phyloP scores from a whole-genome alignment of 2,113 vertebrate species.

The Podarcis cretensis region DNA sequence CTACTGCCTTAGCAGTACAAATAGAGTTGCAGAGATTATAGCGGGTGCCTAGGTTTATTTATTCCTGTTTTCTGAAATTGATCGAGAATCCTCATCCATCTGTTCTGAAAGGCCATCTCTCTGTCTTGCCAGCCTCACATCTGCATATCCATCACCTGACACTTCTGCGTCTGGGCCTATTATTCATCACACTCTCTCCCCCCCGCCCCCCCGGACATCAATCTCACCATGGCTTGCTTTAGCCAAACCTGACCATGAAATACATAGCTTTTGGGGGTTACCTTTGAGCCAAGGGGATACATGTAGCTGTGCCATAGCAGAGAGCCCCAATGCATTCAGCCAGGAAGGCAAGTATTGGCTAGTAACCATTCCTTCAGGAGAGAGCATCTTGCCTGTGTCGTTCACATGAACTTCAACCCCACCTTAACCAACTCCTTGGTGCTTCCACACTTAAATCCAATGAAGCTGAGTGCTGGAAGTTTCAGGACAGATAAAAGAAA shows the following conservation, averaged over 20 bases:
- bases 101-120: constrained; percentile 62
- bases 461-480: no score
- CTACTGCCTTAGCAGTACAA: constrained; percentile 2
- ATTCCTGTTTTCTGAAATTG: constrained; percentile 57
- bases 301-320: background rate
- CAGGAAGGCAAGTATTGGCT: background rate
- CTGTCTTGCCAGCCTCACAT: constrained; percentile 65
- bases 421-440: background rate
- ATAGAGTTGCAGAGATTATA: constrained; percentile 33
- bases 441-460: background rate
- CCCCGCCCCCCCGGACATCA: constrained; percentile 38
- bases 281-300: constrained; percentile 36
- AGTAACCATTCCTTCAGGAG: background rate
- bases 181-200: constrained; percentile 69
- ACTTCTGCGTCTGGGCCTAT: constrained; percentile 47
- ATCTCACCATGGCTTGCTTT: constrained; percentile 56
- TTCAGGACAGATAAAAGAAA: no score
- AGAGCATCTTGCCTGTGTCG: background rate
- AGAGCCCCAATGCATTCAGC: background rate
- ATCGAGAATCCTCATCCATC: constrained; percentile 75
- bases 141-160: constrained; percentile 65
- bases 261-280: constrained; percentile 47
- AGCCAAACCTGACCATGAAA: constrained; percentile 60
- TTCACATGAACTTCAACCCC: background rate
- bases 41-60: constrained; percentile 23